Evolutionary conservation across 2,113 vertebrate genomes (phyloP), one percentile per base, ranked within the genome.

Genomic region (Odocoileus virginianus): DNA sequence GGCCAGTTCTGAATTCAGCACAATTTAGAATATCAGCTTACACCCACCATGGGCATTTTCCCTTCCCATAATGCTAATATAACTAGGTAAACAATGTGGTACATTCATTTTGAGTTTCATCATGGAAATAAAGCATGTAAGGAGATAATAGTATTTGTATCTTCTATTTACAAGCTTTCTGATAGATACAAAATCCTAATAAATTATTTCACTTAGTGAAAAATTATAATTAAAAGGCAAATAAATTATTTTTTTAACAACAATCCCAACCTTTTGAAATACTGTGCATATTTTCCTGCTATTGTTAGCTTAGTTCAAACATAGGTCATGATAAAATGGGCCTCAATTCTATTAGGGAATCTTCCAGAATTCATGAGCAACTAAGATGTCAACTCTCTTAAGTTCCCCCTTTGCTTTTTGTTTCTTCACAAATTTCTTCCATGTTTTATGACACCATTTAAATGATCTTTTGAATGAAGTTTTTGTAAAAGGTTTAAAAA

Each of bases 401-500:
- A 87, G 30, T 55, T 23, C 28, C 5, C 33, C 6, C 3, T 28
- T 12, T 47, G 9, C 27, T 79, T 8, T 88, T 95, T 67, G 28
- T 9, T 67, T 7, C 10, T 90, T 89, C 33, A 92, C 30, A 71
- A 84, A 43, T 87, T 89, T 78, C 14, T 96, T 43, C 16, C 54
- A 43, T 67, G 60, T 92, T 91, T 47, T 16, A 81, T 64, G 30
- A 94, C 16, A 91, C 9, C 12, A 71, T 91, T 95, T 79, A 83
- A 58, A 6, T 94, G n/a, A 45, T 23, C 0, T 76, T 90, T 97
- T 28, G 60, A 93, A 78, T 78, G 2, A 4, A 55, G 7, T 17
- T 40, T 88, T 23, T 28, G 2, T 78, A 43, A 23, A 25, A 88
- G 3, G 92, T 98, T 97, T 58, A 96, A 91, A 97, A 64, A 67